These are phyloP conservation scores for Odocoileus hemionus DNA, from an alignment of 2,113 vertebrate genomes.

Conservation along the genomic window DNA sequence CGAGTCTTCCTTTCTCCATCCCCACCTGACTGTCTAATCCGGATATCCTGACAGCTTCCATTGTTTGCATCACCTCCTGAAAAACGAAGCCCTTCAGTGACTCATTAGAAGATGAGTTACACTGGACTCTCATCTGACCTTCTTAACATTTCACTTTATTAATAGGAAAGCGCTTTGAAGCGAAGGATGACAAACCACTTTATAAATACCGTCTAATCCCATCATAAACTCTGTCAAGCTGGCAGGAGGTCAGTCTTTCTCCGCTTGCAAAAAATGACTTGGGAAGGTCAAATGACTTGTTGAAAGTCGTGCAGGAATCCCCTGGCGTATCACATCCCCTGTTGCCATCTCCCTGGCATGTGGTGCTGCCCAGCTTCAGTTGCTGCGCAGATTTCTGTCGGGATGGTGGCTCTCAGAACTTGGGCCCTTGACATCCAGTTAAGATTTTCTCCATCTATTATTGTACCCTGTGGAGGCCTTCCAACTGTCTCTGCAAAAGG, in stretches of 20 bases:
- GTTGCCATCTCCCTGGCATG: neutral
- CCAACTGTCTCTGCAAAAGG: neutral
- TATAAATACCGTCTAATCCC: conserved; percentile 45
- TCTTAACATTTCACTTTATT: conserved; percentile 28
- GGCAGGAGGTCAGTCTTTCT: neutral
- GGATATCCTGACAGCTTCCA: neutral
- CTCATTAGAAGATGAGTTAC: neutral
- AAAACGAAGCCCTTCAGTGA: neutral
- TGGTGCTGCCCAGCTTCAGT: neutral
- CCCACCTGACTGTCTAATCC: neutral
- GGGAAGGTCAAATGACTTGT: conserved; percentile 18
- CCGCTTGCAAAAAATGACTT: neutral
- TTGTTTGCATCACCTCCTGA: neutral
- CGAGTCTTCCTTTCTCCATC: neutral
- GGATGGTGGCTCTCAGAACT: neutral
- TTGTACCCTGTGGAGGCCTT: neutral
- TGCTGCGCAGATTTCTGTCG: neutral
- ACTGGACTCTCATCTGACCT: neutral
- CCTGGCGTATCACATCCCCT: neutral
- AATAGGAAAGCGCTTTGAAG: conserved; percentile 27
- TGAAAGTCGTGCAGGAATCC: neutral
- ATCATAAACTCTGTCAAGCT: neutral
- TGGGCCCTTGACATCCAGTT: neutral
- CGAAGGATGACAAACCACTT: neutral
- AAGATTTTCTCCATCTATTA: neutral